A percentile compares a stretch with the other conserved stretches of the same genome.
Conservation (phyloP, 2,113 vertebrate species). For the Oreotragus oreotragus region DNA sequence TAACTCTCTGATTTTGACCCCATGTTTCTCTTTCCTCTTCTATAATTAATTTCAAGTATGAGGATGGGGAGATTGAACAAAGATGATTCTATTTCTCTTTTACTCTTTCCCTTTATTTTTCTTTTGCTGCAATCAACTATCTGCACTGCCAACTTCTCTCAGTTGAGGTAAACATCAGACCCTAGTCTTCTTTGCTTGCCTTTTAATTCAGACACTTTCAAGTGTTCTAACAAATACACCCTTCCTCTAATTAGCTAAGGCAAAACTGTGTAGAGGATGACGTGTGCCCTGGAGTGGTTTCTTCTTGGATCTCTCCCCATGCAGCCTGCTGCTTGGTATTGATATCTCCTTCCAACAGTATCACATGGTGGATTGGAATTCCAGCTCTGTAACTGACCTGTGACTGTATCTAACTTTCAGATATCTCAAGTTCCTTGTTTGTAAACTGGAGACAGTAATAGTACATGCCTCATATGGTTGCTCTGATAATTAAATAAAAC, state of each 20-base stretch:
- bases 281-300: neutral
- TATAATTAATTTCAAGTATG: conserved; percentile 15
- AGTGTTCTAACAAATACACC: neutral
- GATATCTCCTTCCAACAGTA: neutral
- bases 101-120: neutral
- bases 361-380: neutral
- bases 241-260: neutral
- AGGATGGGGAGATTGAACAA: neutral
- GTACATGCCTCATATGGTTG: neutral
- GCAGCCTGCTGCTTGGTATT: neutral
- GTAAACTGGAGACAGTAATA: neutral
- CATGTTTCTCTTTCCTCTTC: neutral
- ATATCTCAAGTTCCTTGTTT: neutral
- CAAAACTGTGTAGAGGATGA: neutral
- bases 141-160: neutral
- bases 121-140: neutral
- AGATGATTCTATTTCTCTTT: neutral
- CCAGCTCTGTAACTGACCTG: neutral
- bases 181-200: neutral
- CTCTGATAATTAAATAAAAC: neutral
- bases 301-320: neutral
- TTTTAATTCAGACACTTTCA: neutral
- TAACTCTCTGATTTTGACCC: neutral
- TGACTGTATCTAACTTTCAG: neutral
- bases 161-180: neutral